Conservation (phyloP, 2,113 vertebrate species). For the Aix galericulata region DNA sequence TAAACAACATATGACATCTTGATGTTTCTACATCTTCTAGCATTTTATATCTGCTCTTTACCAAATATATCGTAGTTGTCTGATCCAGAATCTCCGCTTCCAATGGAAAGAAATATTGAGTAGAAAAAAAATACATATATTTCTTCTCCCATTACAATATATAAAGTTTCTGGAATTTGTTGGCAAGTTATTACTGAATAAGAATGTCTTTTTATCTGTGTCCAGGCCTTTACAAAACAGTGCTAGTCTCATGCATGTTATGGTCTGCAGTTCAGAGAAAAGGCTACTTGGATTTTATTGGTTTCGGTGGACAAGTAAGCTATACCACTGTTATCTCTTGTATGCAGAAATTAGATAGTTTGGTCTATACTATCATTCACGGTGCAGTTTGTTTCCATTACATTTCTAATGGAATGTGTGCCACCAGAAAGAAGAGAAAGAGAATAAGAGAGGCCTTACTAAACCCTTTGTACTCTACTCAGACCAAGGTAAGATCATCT, state of each 20-base stretch:
- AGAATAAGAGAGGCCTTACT: not conserved
- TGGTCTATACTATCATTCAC: not conserved
- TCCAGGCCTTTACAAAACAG: not conserved
- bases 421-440: constrained; percentile 48
- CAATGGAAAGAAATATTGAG: not conserved
- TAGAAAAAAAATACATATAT: not conserved
- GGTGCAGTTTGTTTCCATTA: not conserved
- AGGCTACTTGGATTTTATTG: not conserved
- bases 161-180: not conserved
- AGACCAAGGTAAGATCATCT: not conserved
- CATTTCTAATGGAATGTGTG: not conserved
- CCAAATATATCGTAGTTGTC: not conserved
- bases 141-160: not conserved
- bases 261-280: not conserved
- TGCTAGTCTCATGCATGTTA: not conserved
- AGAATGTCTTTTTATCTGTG: not conserved
- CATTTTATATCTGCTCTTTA: not conserved
- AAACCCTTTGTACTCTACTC: not conserved
- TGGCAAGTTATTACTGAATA: not conserved
- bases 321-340: not conserved
- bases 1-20: not conserved
- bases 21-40: not conserved
- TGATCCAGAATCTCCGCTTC: not conserved
- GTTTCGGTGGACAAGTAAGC: not conserved
- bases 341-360: not conserved